A percentile compares a stretch with the other conserved stretches of the same genome.
Evolutionary conservation across 2,888 invertebrate species (phyloP).

Genomic region (Drosophila macrothrix): DNA sequence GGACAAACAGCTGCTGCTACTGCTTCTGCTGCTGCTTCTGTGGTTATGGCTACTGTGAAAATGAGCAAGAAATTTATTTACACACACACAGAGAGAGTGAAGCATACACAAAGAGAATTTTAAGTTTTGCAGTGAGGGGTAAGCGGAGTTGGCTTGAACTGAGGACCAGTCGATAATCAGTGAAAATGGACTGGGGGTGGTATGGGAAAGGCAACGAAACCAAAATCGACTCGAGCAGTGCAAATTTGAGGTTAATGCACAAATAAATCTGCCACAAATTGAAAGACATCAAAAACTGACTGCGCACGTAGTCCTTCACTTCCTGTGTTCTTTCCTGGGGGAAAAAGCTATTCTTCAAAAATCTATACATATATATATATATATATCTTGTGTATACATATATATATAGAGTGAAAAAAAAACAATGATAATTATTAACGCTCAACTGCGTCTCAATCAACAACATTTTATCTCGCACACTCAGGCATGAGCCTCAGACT

Average conservation of each 20-base stretch:
- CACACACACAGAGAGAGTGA: constrained; percentile 23
- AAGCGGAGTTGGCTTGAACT: background rate
- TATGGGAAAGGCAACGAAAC: constrained; percentile 18
- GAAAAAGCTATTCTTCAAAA: constrained; percentile 15
- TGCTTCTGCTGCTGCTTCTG: constrained; percentile 20
- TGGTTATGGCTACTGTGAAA: constrained; percentile 52
- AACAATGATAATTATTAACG: constrained; percentile 75
- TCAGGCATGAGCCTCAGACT: constrained; percentile 38
- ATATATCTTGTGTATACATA: constrained; percentile 1
- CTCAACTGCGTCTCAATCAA: constrained; percentile 77
- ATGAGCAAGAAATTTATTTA: constrained; percentile 71
- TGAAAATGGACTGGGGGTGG: constrained; percentile 15
- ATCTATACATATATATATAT: constrained; percentile 3
- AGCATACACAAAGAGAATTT: constrained; percentile 39
- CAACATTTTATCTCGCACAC: constrained; percentile 73
- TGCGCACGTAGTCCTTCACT: constrained; percentile 45
- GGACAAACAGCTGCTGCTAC: constrained; percentile 62
- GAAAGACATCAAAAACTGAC: constrained; percentile 71
- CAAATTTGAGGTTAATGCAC: constrained; percentile 77
- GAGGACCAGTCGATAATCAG: constrained; percentile 64
- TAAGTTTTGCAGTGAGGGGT: constrained; percentile 25
- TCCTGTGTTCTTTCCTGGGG: background rate
- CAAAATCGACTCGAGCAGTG: constrained; percentile 63
- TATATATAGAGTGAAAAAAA: constrained; percentile 32
- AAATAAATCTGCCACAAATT: constrained; percentile 78